phyloP scores from a whole-genome alignment of 2,888 invertebrate genomes.

The Carpatolechia fugitivella region DNA sequence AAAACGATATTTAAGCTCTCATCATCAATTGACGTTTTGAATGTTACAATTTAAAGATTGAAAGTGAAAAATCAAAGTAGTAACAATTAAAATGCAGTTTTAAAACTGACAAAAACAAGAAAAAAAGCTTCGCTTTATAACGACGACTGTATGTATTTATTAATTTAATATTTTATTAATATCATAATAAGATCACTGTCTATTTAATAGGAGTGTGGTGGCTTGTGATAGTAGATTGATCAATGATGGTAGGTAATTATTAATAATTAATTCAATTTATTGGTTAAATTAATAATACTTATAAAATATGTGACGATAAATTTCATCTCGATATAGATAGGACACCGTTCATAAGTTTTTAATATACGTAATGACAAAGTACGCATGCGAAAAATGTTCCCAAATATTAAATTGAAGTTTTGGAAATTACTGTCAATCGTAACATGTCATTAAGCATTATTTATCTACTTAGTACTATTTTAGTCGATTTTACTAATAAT shows the following conservation, averaged over 20 bases:
- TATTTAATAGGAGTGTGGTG: constrained; percentile 70
- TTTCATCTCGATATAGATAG: constrained; percentile 20
- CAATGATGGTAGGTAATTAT: constrained; percentile 27
- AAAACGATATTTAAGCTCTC: constrained; percentile 25
- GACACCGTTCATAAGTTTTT: constrained; percentile 13
- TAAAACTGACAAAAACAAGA: constrained; percentile 44
- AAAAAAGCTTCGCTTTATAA: constrained; percentile 70
- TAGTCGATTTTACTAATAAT: not conserved
- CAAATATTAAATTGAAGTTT: too few species aligned
- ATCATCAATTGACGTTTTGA: not conserved
- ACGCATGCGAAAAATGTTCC: not conserved
- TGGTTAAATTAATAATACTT: constrained; percentile 9
- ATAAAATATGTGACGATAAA: constrained; percentile 19
- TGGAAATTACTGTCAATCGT: too few species aligned
- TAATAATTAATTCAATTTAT: constrained; percentile 11
- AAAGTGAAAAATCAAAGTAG: constrained; percentile 41
- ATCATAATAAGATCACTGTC: constrained; percentile 51
- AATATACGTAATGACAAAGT: not conserved
- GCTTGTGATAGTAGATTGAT: constrained; percentile 68
- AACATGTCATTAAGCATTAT: not conserved
- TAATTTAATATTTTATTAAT: constrained; percentile 40
- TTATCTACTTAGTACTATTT: too few species aligned
- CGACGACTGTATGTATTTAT: constrained; percentile 56
- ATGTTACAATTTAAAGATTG: constrained; percentile 8
- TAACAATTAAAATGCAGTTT: constrained; percentile 48